phyloP scores from a whole-genome alignment of 2,797 vertebrate genomes.

The Lithobates sylvaticus region DNA sequence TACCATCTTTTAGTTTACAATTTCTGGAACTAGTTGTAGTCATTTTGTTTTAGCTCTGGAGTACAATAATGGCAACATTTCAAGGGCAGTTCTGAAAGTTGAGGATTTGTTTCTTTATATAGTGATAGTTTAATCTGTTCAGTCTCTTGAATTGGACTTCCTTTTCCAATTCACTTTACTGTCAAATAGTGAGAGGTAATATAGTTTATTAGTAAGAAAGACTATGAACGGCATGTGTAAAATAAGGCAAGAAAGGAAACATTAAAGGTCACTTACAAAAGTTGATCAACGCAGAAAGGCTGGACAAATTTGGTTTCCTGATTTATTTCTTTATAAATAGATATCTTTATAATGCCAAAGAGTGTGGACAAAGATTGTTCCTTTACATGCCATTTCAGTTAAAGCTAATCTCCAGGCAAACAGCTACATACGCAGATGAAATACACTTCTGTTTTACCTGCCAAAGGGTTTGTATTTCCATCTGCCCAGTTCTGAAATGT shows the following conservation, averaged over 20 bases:
- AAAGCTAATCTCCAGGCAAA: too few species aligned
- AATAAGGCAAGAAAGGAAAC: not conserved
- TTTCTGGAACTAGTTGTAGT: not conserved
- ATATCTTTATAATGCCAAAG: not conserved
- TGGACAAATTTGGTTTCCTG: not conserved
- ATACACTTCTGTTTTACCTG: too few species aligned
- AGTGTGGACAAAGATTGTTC: too few species aligned
- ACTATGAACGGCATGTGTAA: not conserved
- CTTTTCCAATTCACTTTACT: not conserved
- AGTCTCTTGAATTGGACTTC: not conserved
- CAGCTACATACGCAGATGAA: too few species aligned
- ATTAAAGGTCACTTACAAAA: too few species aligned
- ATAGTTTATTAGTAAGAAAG: not conserved
- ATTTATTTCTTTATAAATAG: not conserved
- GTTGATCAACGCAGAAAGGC: too few species aligned
- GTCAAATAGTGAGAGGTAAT: not conserved
- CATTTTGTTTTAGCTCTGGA: not conserved
- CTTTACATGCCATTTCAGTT: too few species aligned
- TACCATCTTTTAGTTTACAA: not conserved
- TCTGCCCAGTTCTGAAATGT: too few species aligned
- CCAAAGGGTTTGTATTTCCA: too few species aligned
- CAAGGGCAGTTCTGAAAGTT: constrained; percentile 1
- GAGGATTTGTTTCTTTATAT: not conserved
- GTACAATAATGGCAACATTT: not conserved
- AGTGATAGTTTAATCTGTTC: not conserved